Evolutionary conservation across 1,140 invertebrate species (phyloP), one percentile per base, ranked within the genome.

Genomic region (Euura saliciscinereae): DNA sequence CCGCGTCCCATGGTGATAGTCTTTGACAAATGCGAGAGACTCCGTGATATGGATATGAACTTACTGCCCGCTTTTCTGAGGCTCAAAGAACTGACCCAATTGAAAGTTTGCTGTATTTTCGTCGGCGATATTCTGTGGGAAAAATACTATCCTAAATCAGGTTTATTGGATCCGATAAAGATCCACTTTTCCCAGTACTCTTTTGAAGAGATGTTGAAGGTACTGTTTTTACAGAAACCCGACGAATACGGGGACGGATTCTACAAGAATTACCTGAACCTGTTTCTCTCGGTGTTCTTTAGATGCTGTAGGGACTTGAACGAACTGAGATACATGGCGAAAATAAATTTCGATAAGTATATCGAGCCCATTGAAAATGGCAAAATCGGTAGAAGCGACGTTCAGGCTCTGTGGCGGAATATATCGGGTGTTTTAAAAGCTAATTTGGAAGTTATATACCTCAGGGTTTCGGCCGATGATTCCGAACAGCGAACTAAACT

Each of bases 161-260:
- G 92, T n/a, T 86, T 92, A 3, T 84, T 88, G n/a, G 92, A 95
- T 74, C 93, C 95, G 1, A 90, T 96, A 44, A 91, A 91, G 72
- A 78, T 97, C 10, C 90, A 93, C 82, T 96, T 96, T 84, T 90
- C 94, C 0, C 95, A 96, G 78, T 98, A 97, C 80, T 92, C 87
- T 11, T 93, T 92, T 87, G 91, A 94, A 8, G 94, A 97, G 81
- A 84, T 96, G 0, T 82, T 89, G n/a, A 88, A 93, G 79, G 94
- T 98, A 74, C 89, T 97, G 78, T 87, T 89, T 65, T 80, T 90
- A 2, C 76, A 79, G 10, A 84, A 78, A 67, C 79, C 83, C 65
- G 51, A 74, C 4, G 81, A 89, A 65, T 88, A 88, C 44, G 76
- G 79, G 0, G 76, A 81, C 8, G 75, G 68, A 8, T 91, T 96